Percentiles rank a stretch among this genome's conserved stretches.
These are phyloP conservation scores for Herpetotheres cachinnans DNA, from an alignment of 2,113 vertebrate species.

Conservation along the genomic window DNA sequence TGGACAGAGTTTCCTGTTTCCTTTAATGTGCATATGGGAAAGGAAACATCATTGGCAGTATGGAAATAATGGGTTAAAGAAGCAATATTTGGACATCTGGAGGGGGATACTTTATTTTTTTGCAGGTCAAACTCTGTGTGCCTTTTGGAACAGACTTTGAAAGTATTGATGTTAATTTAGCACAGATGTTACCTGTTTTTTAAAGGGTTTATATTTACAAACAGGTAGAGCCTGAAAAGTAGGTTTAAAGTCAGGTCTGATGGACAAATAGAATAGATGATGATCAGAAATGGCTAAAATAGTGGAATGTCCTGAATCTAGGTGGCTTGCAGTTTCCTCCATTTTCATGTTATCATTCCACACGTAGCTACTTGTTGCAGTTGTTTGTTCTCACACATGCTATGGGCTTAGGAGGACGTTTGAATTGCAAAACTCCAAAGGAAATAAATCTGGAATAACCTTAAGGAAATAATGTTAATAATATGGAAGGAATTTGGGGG, in stretches of 20 bases:
- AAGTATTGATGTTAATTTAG: background rate
- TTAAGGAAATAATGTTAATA: background rate
- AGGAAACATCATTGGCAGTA: background rate
- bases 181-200: background rate
- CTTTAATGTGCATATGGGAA: background rate
- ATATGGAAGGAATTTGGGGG: background rate
- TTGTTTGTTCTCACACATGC: background rate
- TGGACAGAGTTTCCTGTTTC: background rate
- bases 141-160: background rate
- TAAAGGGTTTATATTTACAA: background rate
- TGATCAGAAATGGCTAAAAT: background rate
- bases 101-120: background rate
- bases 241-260: background rate
- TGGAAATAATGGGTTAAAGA: background rate
- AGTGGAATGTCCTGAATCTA: background rate
- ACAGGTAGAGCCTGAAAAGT: background rate
- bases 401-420: background rate
- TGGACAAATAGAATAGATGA: background rate
- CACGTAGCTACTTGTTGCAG: background rate
- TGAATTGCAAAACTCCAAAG: background rate
- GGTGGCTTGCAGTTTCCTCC: background rate
- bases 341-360: background rate
- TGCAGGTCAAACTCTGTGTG: background rate
- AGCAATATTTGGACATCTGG: background rate
- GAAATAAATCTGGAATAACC: background rate